These are phyloP conservation scores for Hyalella azteca DNA, from an alignment of 2,888 invertebrate genomes.

Conservation along the genomic window DNA sequence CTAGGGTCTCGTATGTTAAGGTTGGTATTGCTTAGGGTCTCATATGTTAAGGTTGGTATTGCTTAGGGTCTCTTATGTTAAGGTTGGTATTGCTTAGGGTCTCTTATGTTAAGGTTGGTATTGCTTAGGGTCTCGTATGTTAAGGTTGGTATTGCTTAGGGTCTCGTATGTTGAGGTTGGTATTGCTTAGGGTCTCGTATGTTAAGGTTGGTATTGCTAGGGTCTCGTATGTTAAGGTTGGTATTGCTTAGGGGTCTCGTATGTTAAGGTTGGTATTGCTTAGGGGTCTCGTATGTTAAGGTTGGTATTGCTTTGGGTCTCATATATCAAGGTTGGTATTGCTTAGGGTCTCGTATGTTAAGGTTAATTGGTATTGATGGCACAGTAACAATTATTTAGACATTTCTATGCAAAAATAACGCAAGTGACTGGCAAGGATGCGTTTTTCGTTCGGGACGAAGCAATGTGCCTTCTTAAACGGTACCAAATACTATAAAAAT, in stretches of 20 bases:
- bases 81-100: background rate
- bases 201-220: background rate
- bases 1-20: conserved; percentile 39
- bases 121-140: background rate
- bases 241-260: conserved; percentile 28
- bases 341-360: background rate
- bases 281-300: background rate
- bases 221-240: background rate
- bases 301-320: conserved; percentile 2
- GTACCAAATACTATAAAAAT: too few species aligned
- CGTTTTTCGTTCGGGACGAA: too few species aligned
- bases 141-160: background rate
- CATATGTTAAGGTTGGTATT: background rate
- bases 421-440: too few species aligned
- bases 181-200: background rate
- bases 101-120: background rate
- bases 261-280: conserved; percentile 35
- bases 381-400: too few species aligned
- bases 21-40: background rate
- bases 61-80: conserved; percentile 21
- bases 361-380: too few species aligned
- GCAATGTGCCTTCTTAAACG: too few species aligned
- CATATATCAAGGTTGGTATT: conserved; percentile 33
- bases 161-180: background rate
- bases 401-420: too few species aligned